Evolutionary conservation across 2,888 invertebrate genomes (phyloP).

Genomic region (Troides aeacus): DNA sequence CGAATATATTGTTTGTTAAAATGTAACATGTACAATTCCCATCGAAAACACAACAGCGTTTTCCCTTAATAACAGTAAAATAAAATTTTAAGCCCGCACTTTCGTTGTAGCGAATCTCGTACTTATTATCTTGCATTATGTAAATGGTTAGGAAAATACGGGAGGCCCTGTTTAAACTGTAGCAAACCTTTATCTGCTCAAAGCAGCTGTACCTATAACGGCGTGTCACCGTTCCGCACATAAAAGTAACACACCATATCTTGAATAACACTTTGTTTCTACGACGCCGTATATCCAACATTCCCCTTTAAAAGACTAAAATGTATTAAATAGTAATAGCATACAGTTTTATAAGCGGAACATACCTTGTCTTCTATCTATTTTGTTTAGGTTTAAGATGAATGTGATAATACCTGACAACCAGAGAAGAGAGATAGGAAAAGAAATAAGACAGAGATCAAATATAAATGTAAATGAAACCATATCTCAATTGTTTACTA

Average conservation of each 20-base stretch:
- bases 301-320: background rate
- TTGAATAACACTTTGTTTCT: constrained; percentile 16
- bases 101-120: constrained; percentile 8
- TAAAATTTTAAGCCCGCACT: constrained; percentile 13
- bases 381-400: too few relatives aligned
- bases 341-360: too few relatives aligned
- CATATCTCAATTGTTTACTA: too few relatives aligned
- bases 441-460: too few relatives aligned
- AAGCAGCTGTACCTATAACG: constrained; percentile 53
- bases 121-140: constrained; percentile 27
- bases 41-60: background rate
- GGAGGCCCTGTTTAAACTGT: constrained; percentile 48
- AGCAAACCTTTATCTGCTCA: constrained; percentile 64
- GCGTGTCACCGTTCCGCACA: constrained; percentile 15
- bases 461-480: too few relatives aligned
- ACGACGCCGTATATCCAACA: background rate
- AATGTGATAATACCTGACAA: too few relatives aligned
- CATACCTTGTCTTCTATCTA: too few relatives aligned
- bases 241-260: constrained; percentile 17
- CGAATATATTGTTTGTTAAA: background rate
- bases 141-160: constrained; percentile 26
- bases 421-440: too few relatives aligned
- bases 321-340: background rate
- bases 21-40: background rate
- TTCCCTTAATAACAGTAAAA: constrained; percentile 20